Evolutionary conservation across 2,888 invertebrate species (phyloP).

Genomic region (Zootermopsis nevadensis): DNA sequence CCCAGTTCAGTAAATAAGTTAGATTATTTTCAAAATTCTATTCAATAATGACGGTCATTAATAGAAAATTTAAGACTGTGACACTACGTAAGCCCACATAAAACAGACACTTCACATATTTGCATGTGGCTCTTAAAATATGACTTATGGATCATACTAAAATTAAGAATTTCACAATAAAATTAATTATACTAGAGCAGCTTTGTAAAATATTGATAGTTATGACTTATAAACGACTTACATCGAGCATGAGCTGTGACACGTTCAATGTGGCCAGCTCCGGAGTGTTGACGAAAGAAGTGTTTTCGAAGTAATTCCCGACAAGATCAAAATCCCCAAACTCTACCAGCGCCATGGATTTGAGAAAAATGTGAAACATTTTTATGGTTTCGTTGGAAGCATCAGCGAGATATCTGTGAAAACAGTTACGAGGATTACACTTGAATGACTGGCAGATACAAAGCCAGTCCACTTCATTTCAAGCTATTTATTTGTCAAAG

Average conservation of each 20-base stretch:
- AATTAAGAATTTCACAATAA: no score
- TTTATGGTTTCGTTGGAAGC: slow-evolving; percentile 47
- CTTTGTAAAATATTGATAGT: neutral
- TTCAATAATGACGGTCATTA: no score
- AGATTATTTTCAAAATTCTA: no score
- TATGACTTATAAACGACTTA: neutral
- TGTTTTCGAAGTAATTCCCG: slow-evolving; percentile 49
- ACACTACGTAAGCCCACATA: no score
- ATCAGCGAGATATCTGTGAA: slow-evolving; percentile 46
- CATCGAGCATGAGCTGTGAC: neutral
- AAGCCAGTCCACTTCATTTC: no score
- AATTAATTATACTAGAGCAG: neutral
- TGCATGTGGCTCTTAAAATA: no score
- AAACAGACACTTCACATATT: no score
- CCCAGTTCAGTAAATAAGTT: no score
- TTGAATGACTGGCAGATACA: no score
- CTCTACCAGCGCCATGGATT: slow-evolving; percentile 55
- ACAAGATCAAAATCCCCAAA: slow-evolving; percentile 59
- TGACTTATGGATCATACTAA: no score
- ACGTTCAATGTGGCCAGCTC: neutral
- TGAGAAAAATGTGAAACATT: slow-evolving; percentile 53
- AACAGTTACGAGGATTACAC: neutral
- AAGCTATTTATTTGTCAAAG: no score
- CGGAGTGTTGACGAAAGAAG: neutral
- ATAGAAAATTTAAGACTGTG: no score